Evolutionary conservation across 2,797 vertebrate species (phyloP), one percentile per base, ranked within the genome.

Genomic region (Parambassis ranga): DNA sequence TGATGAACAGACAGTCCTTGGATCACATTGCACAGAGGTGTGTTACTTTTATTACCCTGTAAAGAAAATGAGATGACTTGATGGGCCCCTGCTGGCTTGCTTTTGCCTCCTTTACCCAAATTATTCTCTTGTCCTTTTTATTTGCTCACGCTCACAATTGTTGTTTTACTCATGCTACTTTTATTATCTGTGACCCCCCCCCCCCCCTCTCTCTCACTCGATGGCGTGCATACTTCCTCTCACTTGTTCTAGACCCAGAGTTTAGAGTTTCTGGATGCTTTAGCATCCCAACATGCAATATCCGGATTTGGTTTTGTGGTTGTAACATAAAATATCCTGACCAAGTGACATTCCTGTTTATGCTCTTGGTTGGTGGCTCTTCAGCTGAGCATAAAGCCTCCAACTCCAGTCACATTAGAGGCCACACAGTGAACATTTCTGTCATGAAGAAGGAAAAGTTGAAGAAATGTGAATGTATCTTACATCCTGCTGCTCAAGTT

Each of bases 231-330:
- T n/a, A n/a, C 35, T 63, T 55, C 51, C 22, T 65, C 27, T 44
- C 13, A 11, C 50, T 52, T 66, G n/a, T n/a, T n/a, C 10, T 36
- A 10, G 24, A 23, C 44, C 42, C 28, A 55, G 35, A 23, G 37
- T 59, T 61, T 73, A 63, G 26, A 18, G 5, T 59, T 74, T 66
- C 24, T 64, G 23, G 71, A 57, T 33, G 27, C 61, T 65, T n/a
- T 33, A 41, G 28, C 8, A 15, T 71, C 79, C 77, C 62, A 44
- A 35, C 44, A 63, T 56, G 59, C 64, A 76, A 75, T 75, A 67
- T 85, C 70, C 65, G 53, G 67, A 69, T 77, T 61, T 65, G 74
- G 53, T 67, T 83, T 83, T 81, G 72, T 72, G 73, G 75, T 69
- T 49, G 52, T 47, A 51, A 61, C 71, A 76, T 82, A 65, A 82